A percentile compares a stretch with the other conserved stretches of the same genome.
These are phyloP conservation scores for Drosophila tripunctata DNA, from an alignment of 2,888 invertebrate species.

Conservation along the genomic window DNA sequence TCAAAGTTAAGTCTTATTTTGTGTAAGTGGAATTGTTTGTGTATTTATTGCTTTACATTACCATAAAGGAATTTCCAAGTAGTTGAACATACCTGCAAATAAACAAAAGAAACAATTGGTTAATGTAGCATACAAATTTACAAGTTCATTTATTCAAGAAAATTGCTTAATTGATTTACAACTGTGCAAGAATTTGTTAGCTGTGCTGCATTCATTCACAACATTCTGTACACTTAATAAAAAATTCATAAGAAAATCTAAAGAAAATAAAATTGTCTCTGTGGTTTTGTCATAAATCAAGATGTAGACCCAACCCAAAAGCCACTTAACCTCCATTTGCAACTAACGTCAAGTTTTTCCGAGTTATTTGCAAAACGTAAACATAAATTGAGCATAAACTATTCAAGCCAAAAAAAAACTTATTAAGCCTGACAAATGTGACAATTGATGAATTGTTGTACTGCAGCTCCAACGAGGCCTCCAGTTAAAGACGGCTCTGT, in stretches of 20 bases:
- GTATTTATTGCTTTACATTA: constrained; percentile 1
- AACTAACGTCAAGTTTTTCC: constrained; percentile 26
- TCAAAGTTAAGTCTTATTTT: no score
- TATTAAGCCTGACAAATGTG: constrained; percentile 72
- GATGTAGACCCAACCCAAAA: constrained; percentile 38
- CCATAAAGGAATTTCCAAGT: not conserved
- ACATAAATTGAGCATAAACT: constrained; percentile 67
- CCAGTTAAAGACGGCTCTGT: constrained; percentile 4
- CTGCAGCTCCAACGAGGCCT: constrained; percentile 11
- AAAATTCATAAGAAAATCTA: not conserved
- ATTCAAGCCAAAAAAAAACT: constrained; percentile 69
- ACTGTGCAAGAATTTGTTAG: not conserved
- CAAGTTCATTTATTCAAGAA: not conserved
- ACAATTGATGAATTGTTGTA: constrained; percentile 74
- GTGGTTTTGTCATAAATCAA: constrained; percentile 29
- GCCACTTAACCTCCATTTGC: constrained; percentile 53
- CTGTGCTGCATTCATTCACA: not conserved
- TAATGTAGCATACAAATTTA: not conserved
- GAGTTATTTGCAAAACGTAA: constrained; percentile 31
- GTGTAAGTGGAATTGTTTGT: no score
- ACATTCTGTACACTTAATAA: not conserved
- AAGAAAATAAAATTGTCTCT: constrained; percentile 3
- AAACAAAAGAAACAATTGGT: not conserved
- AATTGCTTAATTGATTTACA: not conserved
- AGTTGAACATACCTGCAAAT: constrained; percentile 50